Percentiles rank a stretch among this genome's conserved stretches.
Conservation (phyloP, 2,113 vertebrate species). For the Nycticryphes semicollaris region DNA sequence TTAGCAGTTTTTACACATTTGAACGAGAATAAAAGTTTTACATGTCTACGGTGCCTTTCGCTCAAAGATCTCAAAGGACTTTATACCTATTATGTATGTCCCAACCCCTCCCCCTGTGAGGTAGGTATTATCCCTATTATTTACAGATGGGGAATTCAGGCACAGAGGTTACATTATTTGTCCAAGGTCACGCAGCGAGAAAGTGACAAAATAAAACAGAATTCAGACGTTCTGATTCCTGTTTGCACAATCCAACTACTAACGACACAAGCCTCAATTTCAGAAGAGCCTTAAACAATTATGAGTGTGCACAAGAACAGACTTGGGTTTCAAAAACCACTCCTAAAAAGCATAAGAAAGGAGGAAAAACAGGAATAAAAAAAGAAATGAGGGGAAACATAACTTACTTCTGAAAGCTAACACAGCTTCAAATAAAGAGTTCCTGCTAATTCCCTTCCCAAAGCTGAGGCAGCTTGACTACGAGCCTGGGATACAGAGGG, state of each 20-base stretch:
- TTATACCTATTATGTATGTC: background rate
- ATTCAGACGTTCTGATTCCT: background rate
- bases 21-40: background rate
- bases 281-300: background rate
- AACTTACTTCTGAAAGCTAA: background rate
- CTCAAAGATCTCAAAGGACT: slow-evolving; percentile 30
- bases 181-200: slow-evolving; percentile 52
- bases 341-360: background rate
- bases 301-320: background rate
- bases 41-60: background rate
- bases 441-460: background rate
- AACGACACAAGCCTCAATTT: background rate
- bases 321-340: background rate
- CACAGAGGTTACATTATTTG: slow-evolving; percentile 68
- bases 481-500: background rate
- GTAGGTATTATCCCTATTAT: slow-evolving; percentile 69
- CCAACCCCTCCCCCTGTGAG: slow-evolving; percentile 60
- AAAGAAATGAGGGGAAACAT: background rate
- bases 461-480: background rate
- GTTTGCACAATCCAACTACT: background rate
- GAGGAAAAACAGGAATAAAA: background rate
- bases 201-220: slow-evolving; percentile 12
- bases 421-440: background rate
- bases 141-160: slow-evolving; percentile 65
- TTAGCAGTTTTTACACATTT: background rate